Conservation (phyloP, 2,888 invertebrate genomes). For the Shargacucullia verbasci region DNA sequence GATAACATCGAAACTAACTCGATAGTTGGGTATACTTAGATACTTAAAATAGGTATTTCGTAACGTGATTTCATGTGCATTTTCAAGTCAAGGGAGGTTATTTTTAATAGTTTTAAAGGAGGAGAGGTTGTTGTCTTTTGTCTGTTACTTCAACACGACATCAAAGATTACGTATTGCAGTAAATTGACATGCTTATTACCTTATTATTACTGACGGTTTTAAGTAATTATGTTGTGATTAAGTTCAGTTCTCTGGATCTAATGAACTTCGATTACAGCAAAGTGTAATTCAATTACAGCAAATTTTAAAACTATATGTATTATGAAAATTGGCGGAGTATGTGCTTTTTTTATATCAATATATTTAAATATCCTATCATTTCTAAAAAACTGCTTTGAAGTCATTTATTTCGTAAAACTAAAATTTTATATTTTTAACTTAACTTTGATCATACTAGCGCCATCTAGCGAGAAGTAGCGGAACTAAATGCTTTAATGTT, state of each 20-base stretch:
- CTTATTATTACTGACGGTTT: too few species aligned
- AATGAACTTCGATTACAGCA: too few species aligned
- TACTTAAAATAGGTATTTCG: conserved; percentile 30
- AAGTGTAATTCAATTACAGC: too few species aligned
- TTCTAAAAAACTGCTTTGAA: too few species aligned
- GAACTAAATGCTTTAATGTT: conserved; percentile 38
- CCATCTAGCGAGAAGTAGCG: conserved; percentile 73
- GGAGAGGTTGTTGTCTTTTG: conserved; percentile 4
- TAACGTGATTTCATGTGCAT: conserved; percentile 23
- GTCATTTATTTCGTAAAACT: not conserved
- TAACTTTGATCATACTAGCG: conserved; percentile 52
- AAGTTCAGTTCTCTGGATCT: too few species aligned
- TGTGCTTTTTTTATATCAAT: too few species aligned
- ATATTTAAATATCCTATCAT: too few species aligned
- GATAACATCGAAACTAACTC: conserved; percentile 41
- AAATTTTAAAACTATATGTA: too few species aligned
- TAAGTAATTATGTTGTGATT: too few species aligned
- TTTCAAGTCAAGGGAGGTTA: conserved; percentile 13
- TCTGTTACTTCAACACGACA: not conserved
- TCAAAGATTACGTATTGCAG: not conserved
- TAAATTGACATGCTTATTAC: too few species aligned
- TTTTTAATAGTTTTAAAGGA: conserved; percentile 1
- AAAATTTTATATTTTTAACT: not conserved
- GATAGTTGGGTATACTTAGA: conserved; percentile 24
- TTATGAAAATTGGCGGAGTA: too few species aligned